Evolutionary conservation across 2,113 vertebrate species (phyloP), one percentile per base, ranked within the genome.

Genomic region (Alethe diademata): DNA sequence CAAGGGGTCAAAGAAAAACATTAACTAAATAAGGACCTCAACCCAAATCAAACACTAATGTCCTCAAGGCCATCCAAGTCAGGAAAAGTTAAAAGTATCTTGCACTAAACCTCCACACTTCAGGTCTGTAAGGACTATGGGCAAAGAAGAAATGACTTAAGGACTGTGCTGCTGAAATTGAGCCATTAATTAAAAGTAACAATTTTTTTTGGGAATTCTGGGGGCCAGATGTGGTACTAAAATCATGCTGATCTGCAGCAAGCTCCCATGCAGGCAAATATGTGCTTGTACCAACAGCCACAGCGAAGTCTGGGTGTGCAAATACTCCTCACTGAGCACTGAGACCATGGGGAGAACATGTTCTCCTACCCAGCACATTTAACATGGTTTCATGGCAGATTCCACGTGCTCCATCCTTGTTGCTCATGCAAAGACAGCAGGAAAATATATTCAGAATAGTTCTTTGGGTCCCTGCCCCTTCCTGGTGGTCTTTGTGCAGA

Each of bases 11-110:
- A 80, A 69, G 31, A 71, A 75, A 84, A 42, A 58, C 50, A 47
- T 60, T 22, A 65, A 74, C 88, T 74, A 83, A 93, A 40, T 19
- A 61, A 76, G 45, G 74, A 90, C 88, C 78, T 95, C 62, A 50
- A 69, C 43, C 47, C 64, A 88, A 65, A 87, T 26, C 58, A 72
- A 6, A 40, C 58, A 26, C 8, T 1, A 51, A 78, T 47, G 38
- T 74, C 54, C 74, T 69, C 66, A 19, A 69, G 48, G 45, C 33
- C 50, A 89, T 43, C 56, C 53, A 45, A 43, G 19, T 25, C 22
- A 51, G 25, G 51, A 53, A 53, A 86, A 47, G 19, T 25, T 25
- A 29, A 8, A 90, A 81, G 57, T 3, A 65, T 42, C 72, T 78
- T 38, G 47, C 60, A 88, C 19, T 12, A 70, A 91, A 47, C 48